Evolutionary conservation across 2,797 vertebrate species (phyloP), one percentile per base, ranked within the genome.

Genomic region (Aplochiton taeniatus): DNA sequence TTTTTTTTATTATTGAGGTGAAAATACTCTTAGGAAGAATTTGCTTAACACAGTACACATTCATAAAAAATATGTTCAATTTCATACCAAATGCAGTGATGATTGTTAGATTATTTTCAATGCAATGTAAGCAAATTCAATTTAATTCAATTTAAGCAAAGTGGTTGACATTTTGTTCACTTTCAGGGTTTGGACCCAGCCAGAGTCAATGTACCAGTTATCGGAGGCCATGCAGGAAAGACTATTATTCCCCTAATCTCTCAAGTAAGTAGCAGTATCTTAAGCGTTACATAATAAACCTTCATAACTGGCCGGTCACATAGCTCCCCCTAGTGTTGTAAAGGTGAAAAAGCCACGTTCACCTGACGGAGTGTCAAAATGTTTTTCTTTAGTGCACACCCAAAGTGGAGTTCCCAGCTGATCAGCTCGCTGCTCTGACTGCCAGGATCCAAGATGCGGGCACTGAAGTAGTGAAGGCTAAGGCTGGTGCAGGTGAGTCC

Each of bases 161-260:
- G 45, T 53, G 31, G 41, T 14, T 61, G 59, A 61, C 59, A 13
- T n/a, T 45, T 51, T 13, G n/a, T 31, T 31, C 31, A 31, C 31
- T 31, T 31, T 31, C 48, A 62, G 93, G 94, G 95, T 17, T 90
- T 99, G 45, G 96, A 99, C 88, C 98, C 97, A 0, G 96, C 98
- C 66, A 90, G 91, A 9, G 97, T 99, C 63, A 95, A 86, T 0
- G 95, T 99, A 2, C 98, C 98, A 0, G 97, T 99, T 61, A 85
- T 99, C 19, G 98, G 98, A 48, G 97, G 98, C 70, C 98, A 99
- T 1, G 98, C 97, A 0, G 98, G 98, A 63, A 98, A 97, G 83
- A 99, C 98, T 19, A 99, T 99, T 89, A 98, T 99, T 68, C 98
- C 98, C 45, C 86, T 99, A 48, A 97, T 99, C 80, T 99, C 97